Evolutionary conservation across 2,113 vertebrate species (phyloP).

Genomic region (Zootoca vivipara): DNA sequence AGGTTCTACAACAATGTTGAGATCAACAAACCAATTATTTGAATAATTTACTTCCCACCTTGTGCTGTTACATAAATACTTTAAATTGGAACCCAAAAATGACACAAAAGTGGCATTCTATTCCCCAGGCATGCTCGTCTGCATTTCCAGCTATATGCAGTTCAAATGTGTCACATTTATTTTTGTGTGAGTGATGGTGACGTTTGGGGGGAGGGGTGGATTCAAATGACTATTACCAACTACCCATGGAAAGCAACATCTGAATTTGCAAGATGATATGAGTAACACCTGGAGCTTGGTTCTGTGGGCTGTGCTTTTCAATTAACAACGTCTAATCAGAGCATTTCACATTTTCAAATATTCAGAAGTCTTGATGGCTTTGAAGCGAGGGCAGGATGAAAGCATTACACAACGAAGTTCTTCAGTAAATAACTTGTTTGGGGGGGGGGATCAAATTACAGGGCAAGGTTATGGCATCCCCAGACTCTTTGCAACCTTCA

Average conservation of each 20-base stretch:
- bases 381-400: not conserved
- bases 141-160: not conserved
- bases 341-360: not conserved
- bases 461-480: not conserved
- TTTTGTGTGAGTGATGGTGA: not conserved
- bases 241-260: not conserved
- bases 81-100: not conserved
- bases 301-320: not conserved
- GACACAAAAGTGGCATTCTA: not conserved
- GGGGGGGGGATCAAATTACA: not conserved
- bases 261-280: not conserved
- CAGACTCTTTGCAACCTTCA: not conserved
- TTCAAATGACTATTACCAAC: not conserved
- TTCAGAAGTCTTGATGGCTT: not conserved
- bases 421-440: not conserved
- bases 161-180: not conserved
- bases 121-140: not conserved
- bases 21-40: not conserved
- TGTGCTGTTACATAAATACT: not conserved
- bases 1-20: not conserved
- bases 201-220: not conserved
- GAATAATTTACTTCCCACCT: not conserved
- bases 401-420: not conserved
- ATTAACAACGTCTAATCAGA: conserved; percentile 19
- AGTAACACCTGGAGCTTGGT: not conserved